Base-by-base conservation (phyloP, 2,888 invertebrate genomes). In the Leptopterna dolabrata region DNA sequence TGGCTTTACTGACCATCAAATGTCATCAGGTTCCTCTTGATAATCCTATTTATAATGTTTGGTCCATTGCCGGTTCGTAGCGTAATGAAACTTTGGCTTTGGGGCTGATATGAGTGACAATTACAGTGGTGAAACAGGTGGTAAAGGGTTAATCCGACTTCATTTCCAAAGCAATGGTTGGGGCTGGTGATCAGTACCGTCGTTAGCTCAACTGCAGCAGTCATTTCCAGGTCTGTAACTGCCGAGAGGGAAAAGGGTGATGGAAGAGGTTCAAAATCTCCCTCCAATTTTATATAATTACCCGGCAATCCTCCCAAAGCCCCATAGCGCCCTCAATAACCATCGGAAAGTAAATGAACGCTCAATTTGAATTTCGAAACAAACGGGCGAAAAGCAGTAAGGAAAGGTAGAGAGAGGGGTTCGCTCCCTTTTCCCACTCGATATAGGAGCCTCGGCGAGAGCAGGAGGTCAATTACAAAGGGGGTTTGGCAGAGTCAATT, bases 401-500 rank as follows among this genome's bases (percentile, higher is more conserved):
- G 73, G 73, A 73, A 73, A 73, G 29, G 73, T n/a, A n/a, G 14
- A 73, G 73, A 30, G 30, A 16, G 73, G 29, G n/a, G 29, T 27
- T 27, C 16, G 30, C 29, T 7, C 63, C 63, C 24, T 63, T 63
- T 63, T 7, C 63, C 63, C 63, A 63, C 63, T 63, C 63, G 63
- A 63, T 63, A 63, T 24, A 4, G 63, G 63, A 19, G 63, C 63
- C 63, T 63, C 24, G 41, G 30, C 16, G 30, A 45, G 80, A 16
- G 41, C 3, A 27, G 27, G 41, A 71, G 73, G 86, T 86, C 86
- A 86, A 86, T 86, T 86, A 86, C 86, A 86, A 86, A 86, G 84
- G 86, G 85, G 81, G 81, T 55, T 76, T 76, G 78, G 86, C 29
- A 55, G 86, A 86, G 86, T 86, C 86, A 86, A 86, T 86, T 86